These are phyloP conservation scores for Manacus vitellinus DNA, from an alignment of 2,113 vertebrate genomes.

Conservation along the genomic window DNA sequence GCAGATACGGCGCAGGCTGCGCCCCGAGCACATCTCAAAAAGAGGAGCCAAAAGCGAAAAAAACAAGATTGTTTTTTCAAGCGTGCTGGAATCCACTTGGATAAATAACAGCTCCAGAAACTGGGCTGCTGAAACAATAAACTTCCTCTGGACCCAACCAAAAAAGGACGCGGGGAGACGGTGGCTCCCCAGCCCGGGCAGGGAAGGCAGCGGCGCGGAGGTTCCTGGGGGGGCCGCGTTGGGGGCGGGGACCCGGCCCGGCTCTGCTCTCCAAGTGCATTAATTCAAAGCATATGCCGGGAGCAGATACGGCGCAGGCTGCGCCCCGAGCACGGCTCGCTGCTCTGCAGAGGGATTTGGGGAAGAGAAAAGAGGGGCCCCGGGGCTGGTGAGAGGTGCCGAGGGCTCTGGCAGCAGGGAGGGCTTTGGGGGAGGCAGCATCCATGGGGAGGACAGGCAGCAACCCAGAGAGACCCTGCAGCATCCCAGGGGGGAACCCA, in stretches of 20 bases:
- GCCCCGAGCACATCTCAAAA: not conserved
- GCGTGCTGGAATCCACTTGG: slow-evolving; percentile 68
- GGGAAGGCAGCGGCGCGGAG: not conserved
- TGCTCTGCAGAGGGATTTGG: not conserved
- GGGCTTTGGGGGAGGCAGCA: not conserved
- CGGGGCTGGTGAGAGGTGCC: not conserved
- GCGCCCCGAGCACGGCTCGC: not conserved
- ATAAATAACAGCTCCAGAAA: slow-evolving; percentile 72
- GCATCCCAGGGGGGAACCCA: not conserved
- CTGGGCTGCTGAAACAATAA: slow-evolving; percentile 71
- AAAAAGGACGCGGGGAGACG: slow-evolving; percentile 52
- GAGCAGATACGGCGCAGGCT: slow-evolving; percentile 13
- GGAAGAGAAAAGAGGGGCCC: not conserved
- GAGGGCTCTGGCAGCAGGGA: rapidly evolving
- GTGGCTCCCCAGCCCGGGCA: slow-evolving; percentile 9
- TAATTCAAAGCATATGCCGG: slow-evolving; percentile 68
- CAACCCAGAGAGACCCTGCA: not conserved
- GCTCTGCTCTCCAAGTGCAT: slow-evolving; percentile 1
- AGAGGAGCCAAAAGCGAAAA: slow-evolving; percentile 28
- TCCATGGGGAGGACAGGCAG: not conserved
- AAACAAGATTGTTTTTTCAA: slow-evolving; percentile 67
- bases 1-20: slow-evolving; percentile 13
- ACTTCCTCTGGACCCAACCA: slow-evolving; percentile 63
- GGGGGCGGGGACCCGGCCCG: not conserved
- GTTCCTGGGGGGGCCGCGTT: not conserved